A percentile compares a stretch with the other conserved stretches of the same genome.
Conservation (phyloP, 2,797 vertebrate genomes). For the Clarias laeviceps region DNA sequence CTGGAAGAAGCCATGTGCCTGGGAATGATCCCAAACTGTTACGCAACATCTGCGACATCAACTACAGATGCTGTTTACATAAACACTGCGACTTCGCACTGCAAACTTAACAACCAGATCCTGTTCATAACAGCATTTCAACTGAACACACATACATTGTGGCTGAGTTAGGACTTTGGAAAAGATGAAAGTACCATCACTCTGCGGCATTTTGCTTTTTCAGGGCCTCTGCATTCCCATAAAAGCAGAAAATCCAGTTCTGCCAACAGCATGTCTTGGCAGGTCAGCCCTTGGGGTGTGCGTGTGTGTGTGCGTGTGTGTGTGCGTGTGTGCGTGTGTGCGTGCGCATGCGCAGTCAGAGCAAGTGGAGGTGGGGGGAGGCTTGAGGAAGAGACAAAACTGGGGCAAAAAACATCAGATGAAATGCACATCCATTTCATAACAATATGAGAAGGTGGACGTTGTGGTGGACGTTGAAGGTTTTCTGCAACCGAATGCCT, state of each 20-base stretch:
- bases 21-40: background rate
- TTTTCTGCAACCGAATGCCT: background rate
- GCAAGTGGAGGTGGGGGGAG: background rate
- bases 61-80: conserved; percentile 26
- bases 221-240: conserved; percentile 53
- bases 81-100: background rate
- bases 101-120: background rate
- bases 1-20: background rate
- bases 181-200: conserved; percentile 47
- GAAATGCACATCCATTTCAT: accelerated
- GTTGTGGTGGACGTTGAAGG: background rate
- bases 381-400: conserved; percentile 21
- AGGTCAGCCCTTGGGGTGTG: conserved; percentile 42
- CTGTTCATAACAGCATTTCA: background rate
- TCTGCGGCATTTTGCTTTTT: conserved; percentile 42
- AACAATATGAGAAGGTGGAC: background rate
- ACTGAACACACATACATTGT: background rate
- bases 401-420: background rate
- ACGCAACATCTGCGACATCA: conserved; percentile 7
- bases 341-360: no score
- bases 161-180: conserved; percentile 19
- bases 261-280: conserved; percentile 47
- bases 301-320: background rate
- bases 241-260: conserved; percentile 59
- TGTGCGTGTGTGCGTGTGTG: background rate